These are phyloP conservation scores for Stegophylla sp. DNA, from an alignment of 2,888 invertebrate genomes.

Conservation along the genomic window DNA sequence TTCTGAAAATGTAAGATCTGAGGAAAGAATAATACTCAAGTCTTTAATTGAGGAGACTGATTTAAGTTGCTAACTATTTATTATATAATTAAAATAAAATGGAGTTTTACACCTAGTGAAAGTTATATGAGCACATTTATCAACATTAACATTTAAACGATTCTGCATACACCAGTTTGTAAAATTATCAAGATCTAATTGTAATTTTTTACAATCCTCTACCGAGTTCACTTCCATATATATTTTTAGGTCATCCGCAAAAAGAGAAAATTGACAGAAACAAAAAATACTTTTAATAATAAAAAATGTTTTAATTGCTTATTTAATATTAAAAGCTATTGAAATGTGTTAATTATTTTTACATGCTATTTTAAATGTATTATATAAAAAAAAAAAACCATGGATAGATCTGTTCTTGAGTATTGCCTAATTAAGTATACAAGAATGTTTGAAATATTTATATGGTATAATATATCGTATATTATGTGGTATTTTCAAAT, in stretches of 20 bases:
- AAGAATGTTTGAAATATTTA: too few relatives aligned
- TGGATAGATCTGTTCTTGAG: too few relatives aligned
- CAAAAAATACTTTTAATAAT: not conserved
- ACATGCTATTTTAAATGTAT: too few relatives aligned
- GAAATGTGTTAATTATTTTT: too few relatives aligned
- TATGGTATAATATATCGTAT: too few relatives aligned
- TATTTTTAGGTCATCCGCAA: conserved; percentile 22
- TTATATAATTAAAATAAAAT: not conserved
- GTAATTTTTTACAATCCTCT: not conserved
- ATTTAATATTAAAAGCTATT: too few relatives aligned
- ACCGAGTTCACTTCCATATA: not conserved
- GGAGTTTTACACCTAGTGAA: not conserved
- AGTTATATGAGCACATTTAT: conserved; percentile 6
- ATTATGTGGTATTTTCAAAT: too few relatives aligned
- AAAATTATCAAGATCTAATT: conserved; percentile 6
- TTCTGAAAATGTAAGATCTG: conserved; percentile 2
- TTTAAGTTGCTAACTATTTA: not conserved
- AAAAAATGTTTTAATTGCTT: too few relatives aligned
- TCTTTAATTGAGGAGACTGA: not conserved
- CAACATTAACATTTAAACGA: not conserved
- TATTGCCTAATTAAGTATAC: too few relatives aligned
- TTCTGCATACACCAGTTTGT: not conserved
- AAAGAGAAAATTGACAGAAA: conserved; percentile 4
- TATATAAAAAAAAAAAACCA: too few relatives aligned
- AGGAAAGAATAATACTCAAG: not conserved